Base-by-base conservation (phyloP, 2,113 vertebrate species). In the Pelecanoides urinatrix region DNA sequence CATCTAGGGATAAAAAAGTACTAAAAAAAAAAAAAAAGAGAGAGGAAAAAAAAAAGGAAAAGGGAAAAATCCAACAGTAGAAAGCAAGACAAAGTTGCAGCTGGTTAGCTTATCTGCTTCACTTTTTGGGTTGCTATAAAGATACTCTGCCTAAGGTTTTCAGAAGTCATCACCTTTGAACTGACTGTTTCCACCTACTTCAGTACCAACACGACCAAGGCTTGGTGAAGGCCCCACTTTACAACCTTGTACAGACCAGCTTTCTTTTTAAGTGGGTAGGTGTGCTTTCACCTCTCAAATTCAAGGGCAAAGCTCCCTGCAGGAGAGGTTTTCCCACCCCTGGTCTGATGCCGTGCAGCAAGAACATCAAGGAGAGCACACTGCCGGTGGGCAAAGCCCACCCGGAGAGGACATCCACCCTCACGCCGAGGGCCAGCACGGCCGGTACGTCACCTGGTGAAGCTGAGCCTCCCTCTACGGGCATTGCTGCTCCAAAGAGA, bases 361-460 rank as follows among this genome's bases (percentile, higher is more conserved):
- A 30, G 21, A 86, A 13, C 13, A 4, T 30, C 52, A 36, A 59
- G 65, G 6, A 79, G 16, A 78, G 1, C 38, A 38, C 0, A 2
- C 6, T 91, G 32, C 26, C 0, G 0, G 16, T 59, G 45, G 63
- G 40, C 13, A 85, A 80, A 83, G 40, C 20, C 34, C 50, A 66
- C 19, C 22, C 1, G 2, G 50, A 71, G 66, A 74, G 26, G 44
- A 38, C 13, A 49, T 17, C 38, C 72, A 44, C n/a, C 16, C 1
- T 36, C 68, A 16, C 2, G 4, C 12, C 1, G 1, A 63, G 34
- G 50, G 16, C 21, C 16, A 58, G 42, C 66, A 62, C 1, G 3
- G 52, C 32, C 4, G 0, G 6, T 9, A 26, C 7, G 4, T 56
- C 76, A 63, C 19, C 40, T 36, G 34, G 8, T 20, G 32, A 82